These are phyloP conservation scores for Nysson spinosus DNA, from an alignment of 2,888 invertebrate genomes.

Conservation along the genomic window DNA sequence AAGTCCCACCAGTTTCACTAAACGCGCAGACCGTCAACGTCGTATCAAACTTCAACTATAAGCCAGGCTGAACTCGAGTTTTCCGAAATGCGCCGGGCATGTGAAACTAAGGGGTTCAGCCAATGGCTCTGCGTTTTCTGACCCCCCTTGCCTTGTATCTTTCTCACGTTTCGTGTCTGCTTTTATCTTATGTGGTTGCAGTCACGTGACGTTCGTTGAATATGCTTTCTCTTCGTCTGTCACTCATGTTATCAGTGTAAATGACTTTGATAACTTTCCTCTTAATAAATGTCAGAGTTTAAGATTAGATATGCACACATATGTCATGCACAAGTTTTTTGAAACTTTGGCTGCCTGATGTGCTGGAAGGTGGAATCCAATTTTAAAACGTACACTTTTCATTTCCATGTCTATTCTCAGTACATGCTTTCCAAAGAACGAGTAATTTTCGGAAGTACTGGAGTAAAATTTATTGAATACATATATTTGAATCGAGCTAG, in stretches of 20 bases:
- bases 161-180: slow-evolving; percentile 47
- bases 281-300: background rate
- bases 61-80: slow-evolving; percentile 61
- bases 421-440: background rate
- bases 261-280: background rate
- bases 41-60: slow-evolving; percentile 65
- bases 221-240: slow-evolving; percentile 22
- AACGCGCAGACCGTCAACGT: slow-evolving; percentile 63
- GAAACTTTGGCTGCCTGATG: too few species aligned
- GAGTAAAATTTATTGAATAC: too few species aligned
- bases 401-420: background rate
- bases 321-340: too few species aligned
- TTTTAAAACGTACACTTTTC: background rate
- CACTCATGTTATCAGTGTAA: slow-evolving; percentile 9
- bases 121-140: slow-evolving; percentile 22
- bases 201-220: slow-evolving; percentile 17
- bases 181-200: slow-evolving; percentile 31
- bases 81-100: slow-evolving; percentile 61
- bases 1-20: slow-evolving; percentile 59
- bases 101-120: slow-evolving; percentile 52
- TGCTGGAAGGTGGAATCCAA: too few species aligned
- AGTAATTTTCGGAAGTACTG: background rate
- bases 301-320: too few species aligned
- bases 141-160: slow-evolving; percentile 54
- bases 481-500: too few species aligned